A percentile compares a stretch with the other conserved stretches of the same genome.
phyloP scores from a whole-genome alignment of 2,888 invertebrate genomes.

The Graphium colonna region DNA sequence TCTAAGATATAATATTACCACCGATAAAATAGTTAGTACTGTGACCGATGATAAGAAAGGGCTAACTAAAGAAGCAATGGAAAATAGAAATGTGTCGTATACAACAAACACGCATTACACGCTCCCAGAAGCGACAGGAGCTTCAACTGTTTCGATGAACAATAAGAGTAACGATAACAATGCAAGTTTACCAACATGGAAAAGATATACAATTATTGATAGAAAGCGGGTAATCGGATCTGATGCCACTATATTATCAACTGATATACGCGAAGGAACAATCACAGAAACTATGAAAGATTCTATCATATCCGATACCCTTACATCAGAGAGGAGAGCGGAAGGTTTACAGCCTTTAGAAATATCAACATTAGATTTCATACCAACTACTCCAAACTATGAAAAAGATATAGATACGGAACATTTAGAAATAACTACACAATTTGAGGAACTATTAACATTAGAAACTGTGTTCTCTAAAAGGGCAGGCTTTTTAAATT shows the following conservation, averaged over 20 bases:
- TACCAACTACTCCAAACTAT: not conserved
- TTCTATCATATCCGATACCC: not conserved
- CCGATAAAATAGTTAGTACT: not conserved
- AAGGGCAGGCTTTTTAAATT: conserved; percentile 59
- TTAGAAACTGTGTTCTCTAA: conserved; percentile 47
- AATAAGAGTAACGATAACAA: not conserved
- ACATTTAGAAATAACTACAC: not conserved
- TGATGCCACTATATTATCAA: conserved; percentile 28
- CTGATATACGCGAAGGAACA: conserved; percentile 34
- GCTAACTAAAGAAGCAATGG: not conserved
- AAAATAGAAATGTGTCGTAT: not conserved
- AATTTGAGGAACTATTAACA: not conserved
- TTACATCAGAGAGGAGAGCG: conserved; percentile 10
- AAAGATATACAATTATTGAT: conserved; percentile 36
- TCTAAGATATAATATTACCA: not conserved
- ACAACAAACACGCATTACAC: no score
- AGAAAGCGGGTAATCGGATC: conserved; percentile 36
- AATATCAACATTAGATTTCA: not conserved
- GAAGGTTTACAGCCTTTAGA: conserved; percentile 4
- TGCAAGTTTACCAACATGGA: conserved; percentile 17
- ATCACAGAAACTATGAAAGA: conserved; percentile 27
- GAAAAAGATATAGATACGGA: not conserved
- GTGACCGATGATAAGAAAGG: not conserved
- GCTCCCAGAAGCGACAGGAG: not conserved
- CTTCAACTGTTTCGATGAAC: not conserved